A percentile compares a stretch with the other conserved stretches of the same genome.
These are phyloP conservation scores for Neosilurus hyrtlii DNA, from an alignment of 2,797 vertebrate genomes.

Conservation along the genomic window DNA sequence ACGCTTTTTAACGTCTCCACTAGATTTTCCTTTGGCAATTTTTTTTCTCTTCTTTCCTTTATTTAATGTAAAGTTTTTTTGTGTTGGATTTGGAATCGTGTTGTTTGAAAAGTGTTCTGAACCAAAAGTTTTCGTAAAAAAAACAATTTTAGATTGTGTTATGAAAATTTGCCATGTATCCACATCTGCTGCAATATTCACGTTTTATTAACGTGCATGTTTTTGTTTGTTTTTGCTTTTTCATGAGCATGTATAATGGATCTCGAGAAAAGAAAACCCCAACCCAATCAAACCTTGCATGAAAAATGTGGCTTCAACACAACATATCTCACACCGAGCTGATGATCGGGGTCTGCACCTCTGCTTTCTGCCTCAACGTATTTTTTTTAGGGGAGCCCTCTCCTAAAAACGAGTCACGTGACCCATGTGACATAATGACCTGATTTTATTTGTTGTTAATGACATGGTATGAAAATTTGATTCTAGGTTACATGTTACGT, in stretches of 20 bases:
- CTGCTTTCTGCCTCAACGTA: background rate
- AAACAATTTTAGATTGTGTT: background rate
- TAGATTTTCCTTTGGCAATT: background rate
- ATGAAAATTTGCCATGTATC: background rate
- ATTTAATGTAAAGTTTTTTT: background rate
- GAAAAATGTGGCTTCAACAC: background rate
- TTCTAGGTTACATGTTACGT: constrained; percentile 29
- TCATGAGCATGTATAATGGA: background rate
- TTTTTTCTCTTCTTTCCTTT: background rate
- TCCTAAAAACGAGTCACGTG: too few relatives aligned
- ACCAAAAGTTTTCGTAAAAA: constrained; percentile 14
- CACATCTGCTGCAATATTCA: background rate
- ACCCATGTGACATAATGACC: constrained; percentile 30
- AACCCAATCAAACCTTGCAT: background rate
- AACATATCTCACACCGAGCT: background rate
- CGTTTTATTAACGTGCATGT: background rate
- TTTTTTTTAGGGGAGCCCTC: too few relatives aligned
- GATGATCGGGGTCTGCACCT: background rate
- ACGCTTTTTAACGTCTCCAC: background rate
- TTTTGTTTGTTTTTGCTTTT: background rate
- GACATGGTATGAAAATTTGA: constrained; percentile 41
- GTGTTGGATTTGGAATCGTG: background rate
- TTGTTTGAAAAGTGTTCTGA: background rate
- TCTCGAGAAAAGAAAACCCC: background rate
- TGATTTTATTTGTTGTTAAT: constrained; percentile 41